phyloP scores from a whole-genome alignment of 2,888 invertebrate genomes.

The Rhimphoctona megacephalus region DNA sequence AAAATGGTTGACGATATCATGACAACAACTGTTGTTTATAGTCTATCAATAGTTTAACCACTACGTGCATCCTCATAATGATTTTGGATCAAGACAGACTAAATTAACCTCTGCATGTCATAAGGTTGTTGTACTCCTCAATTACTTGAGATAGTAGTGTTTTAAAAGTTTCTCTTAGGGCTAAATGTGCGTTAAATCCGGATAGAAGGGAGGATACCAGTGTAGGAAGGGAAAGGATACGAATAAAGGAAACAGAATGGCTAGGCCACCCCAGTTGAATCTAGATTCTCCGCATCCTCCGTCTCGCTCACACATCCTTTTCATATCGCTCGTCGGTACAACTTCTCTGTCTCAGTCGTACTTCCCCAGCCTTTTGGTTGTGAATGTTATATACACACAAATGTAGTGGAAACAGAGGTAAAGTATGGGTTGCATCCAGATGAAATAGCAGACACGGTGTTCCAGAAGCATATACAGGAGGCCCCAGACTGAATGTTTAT shows the following conservation, averaged over 20 bases:
- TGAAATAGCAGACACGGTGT: conserved; percentile 13
- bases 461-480: not conserved
- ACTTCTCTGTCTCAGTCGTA: not conserved
- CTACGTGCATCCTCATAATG: not conserved
- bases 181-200: conserved; percentile 32
- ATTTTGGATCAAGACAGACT: conserved; percentile 29
- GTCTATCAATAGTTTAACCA: not conserved
- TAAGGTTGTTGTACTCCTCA: conserved; percentile 79
- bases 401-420: conserved; percentile 33
- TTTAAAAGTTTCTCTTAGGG: conserved; percentile 72
- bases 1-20: not conserved
- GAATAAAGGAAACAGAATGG: conserved; percentile 24
- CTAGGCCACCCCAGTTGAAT: conserved; percentile 33
- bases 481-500: no score
- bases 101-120: conserved; percentile 69
- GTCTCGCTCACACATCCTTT: conserved; percentile 32
- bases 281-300: conserved; percentile 28
- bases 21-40: not conserved
- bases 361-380: conserved; percentile 31
- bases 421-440: conserved; percentile 26
- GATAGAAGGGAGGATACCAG: not conserved
- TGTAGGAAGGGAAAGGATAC: not conserved
- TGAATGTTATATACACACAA: conserved; percentile 15
- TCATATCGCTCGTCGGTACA: not conserved
- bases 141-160: conserved; percentile 79